A percentile compares a stretch with the other conserved stretches of the same genome.
Evolutionary conservation across 2,113 vertebrate species (phyloP).

Genomic region (Scartelaos histophorus): DNA sequence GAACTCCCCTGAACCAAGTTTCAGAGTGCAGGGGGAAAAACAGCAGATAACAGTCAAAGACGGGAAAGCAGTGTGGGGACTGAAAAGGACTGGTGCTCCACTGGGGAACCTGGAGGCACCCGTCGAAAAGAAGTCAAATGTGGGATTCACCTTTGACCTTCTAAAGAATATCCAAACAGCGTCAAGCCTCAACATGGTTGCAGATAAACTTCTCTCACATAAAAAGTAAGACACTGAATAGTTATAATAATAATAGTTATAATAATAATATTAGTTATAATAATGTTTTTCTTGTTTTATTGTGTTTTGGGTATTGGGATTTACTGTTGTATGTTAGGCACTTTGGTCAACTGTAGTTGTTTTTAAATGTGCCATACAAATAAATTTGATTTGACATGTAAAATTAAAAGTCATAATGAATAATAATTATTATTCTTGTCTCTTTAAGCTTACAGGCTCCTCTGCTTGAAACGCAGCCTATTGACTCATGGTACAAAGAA

Average conservation of each 20-base stretch:
- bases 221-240: constrained; percentile 70
- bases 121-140: constrained; percentile 76
- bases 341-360: too few relatives aligned
- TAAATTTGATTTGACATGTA: too few relatives aligned
- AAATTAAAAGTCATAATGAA: not conserved
- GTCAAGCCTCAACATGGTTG: constrained; percentile 47
- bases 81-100: constrained; percentile 68
- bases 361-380: too few relatives aligned
- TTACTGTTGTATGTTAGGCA: too few relatives aligned
- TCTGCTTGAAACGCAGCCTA: constrained; percentile 46
- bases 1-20: constrained; percentile 56
- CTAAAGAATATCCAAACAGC: constrained; percentile 69
- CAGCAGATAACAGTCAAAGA: constrained; percentile 55
- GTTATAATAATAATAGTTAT: not conserved
- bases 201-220: constrained; percentile 69
- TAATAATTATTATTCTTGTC: not conserved
- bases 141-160: constrained; percentile 73
- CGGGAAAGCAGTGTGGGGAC: constrained; percentile 57
- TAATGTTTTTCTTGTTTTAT: not conserved
- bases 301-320: too few relatives aligned
- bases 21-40: constrained; percentile 68
- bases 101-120: constrained; percentile 63
- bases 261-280: not conserved
- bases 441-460: constrained; percentile 56
- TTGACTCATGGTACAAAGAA: constrained; percentile 68